Conservation (phyloP, 2,888 invertebrate genomes). For the Ptychoptera contaminata region DNA sequence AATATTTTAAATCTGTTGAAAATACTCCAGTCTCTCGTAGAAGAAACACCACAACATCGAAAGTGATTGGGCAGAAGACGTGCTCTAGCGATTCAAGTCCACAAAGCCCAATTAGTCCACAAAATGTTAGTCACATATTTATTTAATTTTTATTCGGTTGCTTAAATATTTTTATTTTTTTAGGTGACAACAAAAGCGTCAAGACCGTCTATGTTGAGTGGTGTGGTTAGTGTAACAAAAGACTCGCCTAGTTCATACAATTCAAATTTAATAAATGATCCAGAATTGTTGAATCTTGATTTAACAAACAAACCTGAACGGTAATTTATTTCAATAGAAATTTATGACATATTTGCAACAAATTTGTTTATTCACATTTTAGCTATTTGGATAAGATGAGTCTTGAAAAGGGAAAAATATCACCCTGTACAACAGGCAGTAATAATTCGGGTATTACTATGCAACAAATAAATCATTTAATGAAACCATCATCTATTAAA, state of each 20-base stretch:
- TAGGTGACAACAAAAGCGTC: slow-evolving; percentile 7
- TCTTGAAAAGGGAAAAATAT: slow-evolving; percentile 11
- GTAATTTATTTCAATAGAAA: background rate
- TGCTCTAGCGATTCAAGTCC: slow-evolving; percentile 44
- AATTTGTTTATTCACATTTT: background rate
- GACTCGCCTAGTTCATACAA: slow-evolving; percentile 9
- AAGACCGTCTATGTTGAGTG: slow-evolving; percentile 12
- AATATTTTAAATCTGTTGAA: slow-evolving; percentile 57
- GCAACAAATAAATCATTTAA: slow-evolving; percentile 11
- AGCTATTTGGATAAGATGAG: slow-evolving; percentile 14
- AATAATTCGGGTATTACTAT: slow-evolving; percentile 1
- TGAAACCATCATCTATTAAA: slow-evolving; percentile 8
- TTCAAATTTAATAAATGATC: slow-evolving; percentile 14
- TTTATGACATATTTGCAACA: background rate
- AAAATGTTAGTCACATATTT: slow-evolving; percentile 16
- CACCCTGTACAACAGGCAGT: slow-evolving; percentile 5
- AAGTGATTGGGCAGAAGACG: slow-evolving; percentile 21
- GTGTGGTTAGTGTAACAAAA: slow-evolving; percentile 7
- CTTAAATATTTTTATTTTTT: background rate
- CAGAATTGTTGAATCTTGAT: slow-evolving; percentile 14
- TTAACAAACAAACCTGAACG: slow-evolving; percentile 13
- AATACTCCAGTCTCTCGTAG: slow-evolving; percentile 47
- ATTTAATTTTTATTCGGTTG: background rate
- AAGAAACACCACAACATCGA: slow-evolving; percentile 22
- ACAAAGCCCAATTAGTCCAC: slow-evolving; percentile 43